Conservation (phyloP, 2,113 vertebrate species). For the Lamprologus tigripictilis region DNA sequence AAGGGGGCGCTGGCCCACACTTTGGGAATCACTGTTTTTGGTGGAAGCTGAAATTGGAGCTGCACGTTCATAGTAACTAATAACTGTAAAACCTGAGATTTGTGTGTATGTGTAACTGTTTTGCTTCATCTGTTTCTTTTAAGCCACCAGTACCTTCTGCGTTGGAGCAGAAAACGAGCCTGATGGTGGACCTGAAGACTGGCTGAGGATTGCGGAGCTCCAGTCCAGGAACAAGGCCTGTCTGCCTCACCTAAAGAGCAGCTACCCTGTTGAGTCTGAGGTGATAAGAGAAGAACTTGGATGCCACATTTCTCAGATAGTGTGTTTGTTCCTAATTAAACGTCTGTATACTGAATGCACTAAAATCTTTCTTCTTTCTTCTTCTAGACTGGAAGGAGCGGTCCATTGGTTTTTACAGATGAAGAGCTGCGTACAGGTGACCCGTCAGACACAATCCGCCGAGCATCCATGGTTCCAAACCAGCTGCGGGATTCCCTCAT, state of each 20-base stretch:
- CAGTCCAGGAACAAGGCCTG: slow-evolving; percentile 83
- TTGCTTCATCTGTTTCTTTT: neutral
- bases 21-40: neutral
- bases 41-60: neutral
- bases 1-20: neutral
- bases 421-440: slow-evolving; percentile 86
- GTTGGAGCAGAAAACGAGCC: slow-evolving; percentile 82
- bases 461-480: slow-evolving; percentile 78
- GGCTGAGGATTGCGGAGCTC: slow-evolving; percentile 87
- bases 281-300: slow-evolving; percentile 53
- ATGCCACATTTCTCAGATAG: neutral
- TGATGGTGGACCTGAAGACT: slow-evolving; percentile 77
- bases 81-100: neutral
- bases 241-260: slow-evolving; percentile 87
- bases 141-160: slow-evolving; percentile 69
- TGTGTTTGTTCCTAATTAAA: neutral
- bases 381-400: slow-evolving; percentile 63
- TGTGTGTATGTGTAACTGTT: neutral
- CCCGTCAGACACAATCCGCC: slow-evolving; percentile 81
- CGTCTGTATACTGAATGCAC: neutral
- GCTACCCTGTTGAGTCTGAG: slow-evolving; percentile 85
- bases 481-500: slow-evolving; percentile 67
- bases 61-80: neutral
- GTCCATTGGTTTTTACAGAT: slow-evolving; percentile 71
- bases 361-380: neutral